Evolutionary conservation across 2,888 invertebrate species (phyloP).

Genomic region (Agelastica alni): DNA sequence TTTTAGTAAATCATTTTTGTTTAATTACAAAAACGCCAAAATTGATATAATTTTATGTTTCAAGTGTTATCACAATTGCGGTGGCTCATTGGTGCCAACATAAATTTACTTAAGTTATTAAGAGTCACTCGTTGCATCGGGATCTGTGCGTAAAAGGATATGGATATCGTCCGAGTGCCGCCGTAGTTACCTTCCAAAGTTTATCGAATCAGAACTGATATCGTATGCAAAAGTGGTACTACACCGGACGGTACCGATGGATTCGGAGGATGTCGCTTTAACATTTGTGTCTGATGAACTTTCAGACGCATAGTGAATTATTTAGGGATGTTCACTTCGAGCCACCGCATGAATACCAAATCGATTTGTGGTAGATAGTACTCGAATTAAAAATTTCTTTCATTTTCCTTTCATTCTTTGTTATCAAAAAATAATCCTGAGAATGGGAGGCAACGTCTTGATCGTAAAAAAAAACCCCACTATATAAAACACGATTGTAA

Average conservation of each 20-base stretch:
- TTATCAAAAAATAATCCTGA: no score
- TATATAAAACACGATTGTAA: no score
- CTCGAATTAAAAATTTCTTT: constrained; percentile 1
- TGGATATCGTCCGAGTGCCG: constrained; percentile 50
- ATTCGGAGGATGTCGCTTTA: constrained; percentile 23
- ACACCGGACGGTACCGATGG: constrained; percentile 44
- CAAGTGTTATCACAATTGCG: no score
- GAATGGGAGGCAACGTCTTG: no score
- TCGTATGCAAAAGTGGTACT: constrained; percentile 48
- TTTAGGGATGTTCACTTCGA: constrained; percentile 16
- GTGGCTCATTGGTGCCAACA: no score
- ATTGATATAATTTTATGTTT: no score
- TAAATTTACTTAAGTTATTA: no score
- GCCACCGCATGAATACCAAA: constrained; percentile 9
- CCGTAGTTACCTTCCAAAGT: constrained; percentile 47
- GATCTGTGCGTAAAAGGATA: constrained; percentile 51
- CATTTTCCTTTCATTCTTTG: constrained; percentile 4
- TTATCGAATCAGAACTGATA: constrained; percentile 43
- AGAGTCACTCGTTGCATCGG: constrained; percentile 53
- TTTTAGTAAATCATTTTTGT: no score
- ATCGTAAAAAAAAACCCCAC: no score
- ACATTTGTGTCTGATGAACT: constrained; percentile 18
- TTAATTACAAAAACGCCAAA: no score
- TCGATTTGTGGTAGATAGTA: constrained; percentile 44
- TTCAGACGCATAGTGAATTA: constrained; percentile 16